Percentiles rank a stretch among this genome's conserved stretches.
phyloP scores from a whole-genome alignment of 1,140 invertebrate species.

The Drosophila guanche region DNA sequence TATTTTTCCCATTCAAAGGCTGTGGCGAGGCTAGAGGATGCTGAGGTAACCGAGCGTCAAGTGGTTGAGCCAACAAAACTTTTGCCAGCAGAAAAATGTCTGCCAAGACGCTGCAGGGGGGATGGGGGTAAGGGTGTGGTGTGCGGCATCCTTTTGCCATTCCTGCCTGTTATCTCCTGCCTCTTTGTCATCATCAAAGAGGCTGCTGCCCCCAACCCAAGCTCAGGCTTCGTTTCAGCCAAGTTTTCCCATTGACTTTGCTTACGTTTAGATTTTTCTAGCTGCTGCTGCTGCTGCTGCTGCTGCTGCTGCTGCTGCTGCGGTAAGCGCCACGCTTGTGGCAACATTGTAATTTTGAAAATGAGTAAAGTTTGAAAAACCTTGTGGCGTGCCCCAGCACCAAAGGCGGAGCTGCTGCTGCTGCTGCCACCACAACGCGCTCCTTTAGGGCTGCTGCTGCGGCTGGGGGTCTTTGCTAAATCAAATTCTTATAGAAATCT shows the following conservation, averaged over 20 bases:
- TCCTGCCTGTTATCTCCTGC: constrained; percentile 11
- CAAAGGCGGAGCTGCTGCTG: neutral
- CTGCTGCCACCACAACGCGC: neutral
- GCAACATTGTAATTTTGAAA: constrained; percentile 83
- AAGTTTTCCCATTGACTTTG: constrained; percentile 82
- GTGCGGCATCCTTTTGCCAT: constrained; percentile 21
- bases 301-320: constrained; percentile 52
- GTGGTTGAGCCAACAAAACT: constrained; percentile 75
- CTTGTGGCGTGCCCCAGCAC: constrained; percentile 50
- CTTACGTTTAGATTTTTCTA: constrained; percentile 82
- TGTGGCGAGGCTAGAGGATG: constrained; percentile 19
- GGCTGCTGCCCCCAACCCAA: constrained; percentile 41
- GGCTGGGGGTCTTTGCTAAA: constrained; percentile 37
- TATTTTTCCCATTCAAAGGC: constrained; percentile 63
- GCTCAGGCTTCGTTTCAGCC: constrained; percentile 15
- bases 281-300: constrained; percentile 28
- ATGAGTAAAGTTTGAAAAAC: constrained; percentile 83
- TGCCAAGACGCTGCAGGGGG: constrained; percentile 44
- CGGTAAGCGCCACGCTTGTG: constrained; percentile 72
- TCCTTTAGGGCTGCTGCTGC: constrained; percentile 13
- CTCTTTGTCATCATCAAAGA: constrained; percentile 63
- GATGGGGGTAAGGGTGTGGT: neutral
- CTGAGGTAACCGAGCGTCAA: constrained; percentile 73
- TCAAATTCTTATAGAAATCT: constrained; percentile 77
- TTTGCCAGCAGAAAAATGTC: constrained; percentile 73